Percentiles rank a stretch among this genome's conserved stretches.
phyloP scores from a whole-genome alignment of 1,140 invertebrate species.

The Hyles vespertilio region DNA sequence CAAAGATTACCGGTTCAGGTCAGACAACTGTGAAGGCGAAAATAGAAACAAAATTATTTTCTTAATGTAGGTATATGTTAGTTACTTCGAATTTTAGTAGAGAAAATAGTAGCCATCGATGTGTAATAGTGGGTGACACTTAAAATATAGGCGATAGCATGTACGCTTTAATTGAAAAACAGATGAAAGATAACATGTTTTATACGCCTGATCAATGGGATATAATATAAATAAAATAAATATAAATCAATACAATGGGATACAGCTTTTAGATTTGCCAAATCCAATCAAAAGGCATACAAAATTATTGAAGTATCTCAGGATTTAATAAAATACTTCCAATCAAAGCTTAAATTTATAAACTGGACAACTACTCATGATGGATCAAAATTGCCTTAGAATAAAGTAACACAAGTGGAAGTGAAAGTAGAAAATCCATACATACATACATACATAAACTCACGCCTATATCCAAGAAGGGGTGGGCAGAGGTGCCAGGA shows the following conservation, averaged over 20 bases:
- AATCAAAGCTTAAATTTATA: neutral
- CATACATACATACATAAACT: too few relatives aligned
- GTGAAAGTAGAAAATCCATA: too few relatives aligned
- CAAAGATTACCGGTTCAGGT: slow-evolving; percentile 16
- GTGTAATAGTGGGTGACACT: too few relatives aligned
- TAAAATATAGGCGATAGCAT: too few relatives aligned
- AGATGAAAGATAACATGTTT: slow-evolving; percentile 7
- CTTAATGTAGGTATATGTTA: too few relatives aligned
- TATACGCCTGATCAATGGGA: slow-evolving; percentile 10
- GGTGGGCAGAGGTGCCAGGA: too few relatives aligned
- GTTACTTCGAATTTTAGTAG: too few relatives aligned
- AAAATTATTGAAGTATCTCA: slow-evolving; percentile 8
- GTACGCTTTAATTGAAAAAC: neutral
- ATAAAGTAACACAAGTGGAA: too few relatives aligned
- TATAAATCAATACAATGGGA: slow-evolving; percentile 11
- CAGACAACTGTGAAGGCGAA: slow-evolving; percentile 13
- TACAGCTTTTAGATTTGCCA: slow-evolving; percentile 12
- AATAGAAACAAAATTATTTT: too few relatives aligned
- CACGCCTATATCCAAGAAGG: too few relatives aligned
- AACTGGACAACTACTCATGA: neutral
- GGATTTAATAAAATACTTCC: slow-evolving; percentile 4
- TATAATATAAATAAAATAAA: too few relatives aligned
- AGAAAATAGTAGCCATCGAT: too few relatives aligned
- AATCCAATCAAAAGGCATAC: slow-evolving; percentile 10
- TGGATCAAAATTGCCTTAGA: neutral